These are phyloP conservation scores for Ceratothoa steindachneri DNA, from an alignment of 2,888 invertebrate species.

Conservation along the genomic window DNA sequence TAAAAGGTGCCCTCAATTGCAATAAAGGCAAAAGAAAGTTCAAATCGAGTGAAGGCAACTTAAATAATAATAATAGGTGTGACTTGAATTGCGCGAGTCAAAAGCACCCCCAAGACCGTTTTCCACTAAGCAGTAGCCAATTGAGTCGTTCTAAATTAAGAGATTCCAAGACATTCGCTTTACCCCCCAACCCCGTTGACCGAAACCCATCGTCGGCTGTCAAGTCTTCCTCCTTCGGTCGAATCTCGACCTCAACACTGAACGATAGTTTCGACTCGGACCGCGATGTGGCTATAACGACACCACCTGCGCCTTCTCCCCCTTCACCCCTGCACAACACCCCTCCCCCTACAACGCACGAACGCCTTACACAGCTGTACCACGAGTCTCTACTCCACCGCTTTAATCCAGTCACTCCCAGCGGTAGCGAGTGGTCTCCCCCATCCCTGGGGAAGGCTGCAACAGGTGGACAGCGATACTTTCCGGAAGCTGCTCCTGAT, in stretches of 20 bases:
- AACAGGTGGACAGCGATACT: background rate
- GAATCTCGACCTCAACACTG: background rate
- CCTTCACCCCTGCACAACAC: background rate
- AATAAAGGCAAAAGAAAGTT: background rate
- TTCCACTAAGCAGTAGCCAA: background rate
- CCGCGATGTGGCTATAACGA: background rate
- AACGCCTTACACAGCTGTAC: background rate
- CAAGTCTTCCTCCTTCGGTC: background rate
- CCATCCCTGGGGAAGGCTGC: background rate
- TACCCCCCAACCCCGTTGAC: background rate
- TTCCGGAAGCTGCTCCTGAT: background rate
- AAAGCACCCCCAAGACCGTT: background rate
- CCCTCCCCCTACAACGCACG: background rate
- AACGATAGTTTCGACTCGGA: background rate
- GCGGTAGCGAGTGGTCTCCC: background rate
- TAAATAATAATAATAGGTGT: background rate
- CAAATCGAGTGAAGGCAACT: background rate
- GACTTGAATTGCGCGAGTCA: background rate
- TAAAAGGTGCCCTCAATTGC: background rate
- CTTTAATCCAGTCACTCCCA: background rate
- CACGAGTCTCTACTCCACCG: background rate
- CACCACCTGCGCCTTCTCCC: background rate
- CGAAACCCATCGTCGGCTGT: background rate
- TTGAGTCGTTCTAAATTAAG: background rate
- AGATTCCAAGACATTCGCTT: background rate